phyloP scores from a whole-genome alignment of 2,113 vertebrate species.

The pig (Sus scrofa) region DNA sequence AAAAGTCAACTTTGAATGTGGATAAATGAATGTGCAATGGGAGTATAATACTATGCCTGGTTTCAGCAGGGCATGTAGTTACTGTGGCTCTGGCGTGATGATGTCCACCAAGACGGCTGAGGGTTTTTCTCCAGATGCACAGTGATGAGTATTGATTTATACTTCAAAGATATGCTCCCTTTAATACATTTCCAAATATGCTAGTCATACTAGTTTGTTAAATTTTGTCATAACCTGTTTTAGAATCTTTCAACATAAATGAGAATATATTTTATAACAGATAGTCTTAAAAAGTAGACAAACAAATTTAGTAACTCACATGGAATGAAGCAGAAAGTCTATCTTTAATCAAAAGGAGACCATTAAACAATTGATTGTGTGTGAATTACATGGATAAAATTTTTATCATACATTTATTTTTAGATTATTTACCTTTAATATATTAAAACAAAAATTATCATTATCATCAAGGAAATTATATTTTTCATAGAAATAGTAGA shows the following conservation, averaged over 20 bases:
- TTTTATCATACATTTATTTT: not conserved
- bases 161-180: not conserved
- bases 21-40: not conserved
- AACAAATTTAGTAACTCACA: not conserved
- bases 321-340: not conserved
- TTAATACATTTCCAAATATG: not conserved
- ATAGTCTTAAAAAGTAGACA: not conserved
- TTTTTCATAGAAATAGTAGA: conserved; percentile 33
- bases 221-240: not conserved
- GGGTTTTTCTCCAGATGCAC: not conserved
- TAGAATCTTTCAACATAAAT: conserved; percentile 14
- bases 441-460: conserved; percentile 17
- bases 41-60: not conserved
- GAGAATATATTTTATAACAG: not conserved
- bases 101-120: not conserved
- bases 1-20: not conserved
- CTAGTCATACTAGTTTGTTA: not conserved
- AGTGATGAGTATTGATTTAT: not conserved
- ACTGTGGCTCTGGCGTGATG: too few relatives aligned
- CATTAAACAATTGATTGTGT: not conserved
- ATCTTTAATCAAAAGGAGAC: not conserved
- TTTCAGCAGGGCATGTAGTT: not conserved
- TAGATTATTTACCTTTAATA: not conserved
- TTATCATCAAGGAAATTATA: not conserved
- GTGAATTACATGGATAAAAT: not conserved